phyloP scores from a whole-genome alignment of 2,888 invertebrate species.

The Calameuta filiformis region DNA sequence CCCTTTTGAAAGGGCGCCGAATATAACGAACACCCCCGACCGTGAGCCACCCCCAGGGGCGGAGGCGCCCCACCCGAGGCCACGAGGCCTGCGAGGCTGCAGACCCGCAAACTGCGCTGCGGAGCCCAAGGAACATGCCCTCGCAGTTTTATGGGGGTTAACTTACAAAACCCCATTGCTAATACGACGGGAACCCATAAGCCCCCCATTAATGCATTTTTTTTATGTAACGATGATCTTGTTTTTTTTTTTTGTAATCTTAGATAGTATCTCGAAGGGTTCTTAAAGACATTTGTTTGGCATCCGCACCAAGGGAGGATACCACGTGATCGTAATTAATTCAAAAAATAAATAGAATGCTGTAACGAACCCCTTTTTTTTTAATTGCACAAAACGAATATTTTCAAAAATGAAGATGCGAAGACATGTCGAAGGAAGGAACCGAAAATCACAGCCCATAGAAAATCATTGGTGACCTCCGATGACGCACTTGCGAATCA shows the following conservation, averaged over 20 bases:
- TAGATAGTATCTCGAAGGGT: neutral
- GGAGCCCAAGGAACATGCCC: slow-evolving; percentile 30
- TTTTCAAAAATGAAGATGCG: neutral
- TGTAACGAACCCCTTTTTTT: no score
- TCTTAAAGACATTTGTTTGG: neutral
- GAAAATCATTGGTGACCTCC: neutral
- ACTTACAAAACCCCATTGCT: slow-evolving; percentile 46
- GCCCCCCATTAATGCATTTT: neutral
- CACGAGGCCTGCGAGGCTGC: neutral
- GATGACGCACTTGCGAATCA: neutral
- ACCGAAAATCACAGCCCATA: neutral
- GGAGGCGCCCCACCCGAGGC: slow-evolving; percentile 10
- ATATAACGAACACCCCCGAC: slow-evolving; percentile 62
- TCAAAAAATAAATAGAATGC: neutral
- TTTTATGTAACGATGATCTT: neutral
- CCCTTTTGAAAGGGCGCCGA: slow-evolving; percentile 49
- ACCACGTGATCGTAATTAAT: neutral
- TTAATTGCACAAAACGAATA: neutral
- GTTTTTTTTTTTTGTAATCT: neutral
- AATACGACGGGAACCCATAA: slow-evolving; percentile 2
- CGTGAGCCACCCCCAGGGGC: slow-evolving; percentile 37
- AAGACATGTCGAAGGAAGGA: neutral
- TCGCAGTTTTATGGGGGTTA: slow-evolving; percentile 52
- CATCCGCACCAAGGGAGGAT: neutral
- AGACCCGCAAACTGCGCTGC: no score